Evolutionary conservation across 2,888 invertebrate species (phyloP).

Genomic region (Vanessa cardui): DNA sequence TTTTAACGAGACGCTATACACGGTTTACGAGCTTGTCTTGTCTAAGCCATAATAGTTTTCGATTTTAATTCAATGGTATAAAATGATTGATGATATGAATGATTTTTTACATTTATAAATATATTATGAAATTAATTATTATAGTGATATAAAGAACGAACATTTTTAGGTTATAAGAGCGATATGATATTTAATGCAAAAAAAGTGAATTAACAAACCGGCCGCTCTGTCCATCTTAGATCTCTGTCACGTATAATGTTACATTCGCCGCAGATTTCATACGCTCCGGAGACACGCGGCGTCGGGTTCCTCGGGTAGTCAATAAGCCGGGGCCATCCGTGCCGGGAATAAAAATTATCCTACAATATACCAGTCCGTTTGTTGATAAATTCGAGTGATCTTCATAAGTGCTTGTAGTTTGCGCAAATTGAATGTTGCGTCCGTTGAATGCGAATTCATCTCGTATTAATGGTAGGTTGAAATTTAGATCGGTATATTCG

Average conservation of each 20-base stretch:
- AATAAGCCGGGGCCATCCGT: conserved; percentile 55
- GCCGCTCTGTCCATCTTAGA: conserved; percentile 28
- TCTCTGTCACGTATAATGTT: conserved; percentile 53
- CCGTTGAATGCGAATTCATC: conserved; percentile 25
- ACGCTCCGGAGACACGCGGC: conserved; percentile 55
- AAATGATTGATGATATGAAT: too few relatives aligned
- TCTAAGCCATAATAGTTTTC: too few relatives aligned
- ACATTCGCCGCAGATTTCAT: conserved; percentile 54
- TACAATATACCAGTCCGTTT: conserved; percentile 22
- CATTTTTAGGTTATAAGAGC: too few relatives aligned
- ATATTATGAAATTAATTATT: too few relatives aligned
- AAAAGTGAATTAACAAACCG: conserved; percentile 11
- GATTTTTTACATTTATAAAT: too few relatives aligned
- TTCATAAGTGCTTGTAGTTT: conserved; percentile 38
- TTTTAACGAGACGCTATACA: too few relatives aligned
- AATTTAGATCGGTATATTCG: conserved; percentile 32
- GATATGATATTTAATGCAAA: neutral
- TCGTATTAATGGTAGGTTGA: conserved; percentile 24
- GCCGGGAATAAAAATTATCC: conserved; percentile 58
- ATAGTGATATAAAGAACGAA: too few relatives aligned
- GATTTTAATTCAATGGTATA: too few relatives aligned
- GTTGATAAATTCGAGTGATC: conserved; percentile 35
- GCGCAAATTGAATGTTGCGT: conserved; percentile 33
- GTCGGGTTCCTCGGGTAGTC: conserved; percentile 64
- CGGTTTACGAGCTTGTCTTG: too few relatives aligned